Conservation (phyloP, 2,113 vertebrate species). For the Clupea harengus region DNA sequence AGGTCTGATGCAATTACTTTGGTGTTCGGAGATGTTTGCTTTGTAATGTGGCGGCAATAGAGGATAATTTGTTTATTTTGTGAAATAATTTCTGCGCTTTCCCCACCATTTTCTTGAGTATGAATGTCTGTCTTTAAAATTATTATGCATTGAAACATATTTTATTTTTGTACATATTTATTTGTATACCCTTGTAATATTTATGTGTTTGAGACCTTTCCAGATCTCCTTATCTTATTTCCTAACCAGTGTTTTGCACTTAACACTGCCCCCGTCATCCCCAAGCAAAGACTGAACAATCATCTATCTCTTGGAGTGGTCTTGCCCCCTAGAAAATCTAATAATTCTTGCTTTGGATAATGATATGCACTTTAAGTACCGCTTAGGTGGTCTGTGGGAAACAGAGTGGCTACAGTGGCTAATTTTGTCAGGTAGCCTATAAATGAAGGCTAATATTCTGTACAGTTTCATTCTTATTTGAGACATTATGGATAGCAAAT, state of each 20-base stretch:
- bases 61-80: background rate
- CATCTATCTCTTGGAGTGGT: background rate
- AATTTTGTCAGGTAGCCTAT: conserved; percentile 3
- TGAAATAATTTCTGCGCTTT: background rate
- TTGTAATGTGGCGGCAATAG: background rate
- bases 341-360: background rate
- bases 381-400: background rate
- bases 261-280: background rate
- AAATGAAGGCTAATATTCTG: background rate
- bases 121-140: background rate
- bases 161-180: conserved; percentile 17
- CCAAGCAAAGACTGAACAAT: background rate
- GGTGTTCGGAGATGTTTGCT: background rate
- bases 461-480: background rate
- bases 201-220: background rate
- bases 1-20: background rate
- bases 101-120: background rate
- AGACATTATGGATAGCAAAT: background rate
- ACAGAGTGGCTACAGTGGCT: background rate
- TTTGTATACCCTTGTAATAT: background rate
- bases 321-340: background rate
- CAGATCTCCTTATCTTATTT: background rate
- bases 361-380: conserved; percentile 2
- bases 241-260: background rate
- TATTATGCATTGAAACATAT: background rate